Base-by-base conservation (phyloP, 92 coral and sea anemone species). In the Pocillopora meandrina region DNA sequence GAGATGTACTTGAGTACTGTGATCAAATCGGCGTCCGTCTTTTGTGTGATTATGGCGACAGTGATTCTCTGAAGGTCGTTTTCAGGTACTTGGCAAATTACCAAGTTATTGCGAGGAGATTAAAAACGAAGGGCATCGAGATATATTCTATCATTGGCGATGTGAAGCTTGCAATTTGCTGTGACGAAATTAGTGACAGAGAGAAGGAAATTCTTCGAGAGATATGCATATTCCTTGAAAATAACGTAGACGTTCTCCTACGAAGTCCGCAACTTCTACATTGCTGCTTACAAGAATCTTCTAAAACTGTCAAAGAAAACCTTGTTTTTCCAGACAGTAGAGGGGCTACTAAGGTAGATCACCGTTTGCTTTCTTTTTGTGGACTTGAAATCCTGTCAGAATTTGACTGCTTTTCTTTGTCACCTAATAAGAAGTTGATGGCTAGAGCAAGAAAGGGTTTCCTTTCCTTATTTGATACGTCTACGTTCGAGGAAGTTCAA, bases 61-160 rank as follows among this genome's bases (percentile, higher is more conserved):
- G 2, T 57, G 82, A 49, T 47, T 42, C 73, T 12, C 10, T 23
- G 82, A 42, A 58, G 15, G 61, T 47, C 23, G 85, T 72, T 78
- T 72, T 20, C 78, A 63, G 69, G 14, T 78, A 65, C 57, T 79
- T 86, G 73, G 72, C 89, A 26, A 79, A 31, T 47, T 86, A 70
- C 72, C 79, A 79, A 11, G 78, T 65, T 47, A 64, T 78, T 20
- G 36, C 23, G 72, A 52, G 21, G 72, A 78, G 82, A 26, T 47
- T 78, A n/a, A 57, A 78, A 61, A 78, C 1, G 1, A 65, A 16
- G 16, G 42, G 73, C 13, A 65, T 65, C 47, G 83, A 52, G 15
- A 9, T 79, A n/a, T 79, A 65, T 7, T 47, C 83, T 65, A 31
- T 79, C 1, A 26, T 79, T 21, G 42, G 13, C 0, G 83, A 79